Conservation (phyloP, 1,140 invertebrate genomes). For the Hypothenemus hampei region DNA sequence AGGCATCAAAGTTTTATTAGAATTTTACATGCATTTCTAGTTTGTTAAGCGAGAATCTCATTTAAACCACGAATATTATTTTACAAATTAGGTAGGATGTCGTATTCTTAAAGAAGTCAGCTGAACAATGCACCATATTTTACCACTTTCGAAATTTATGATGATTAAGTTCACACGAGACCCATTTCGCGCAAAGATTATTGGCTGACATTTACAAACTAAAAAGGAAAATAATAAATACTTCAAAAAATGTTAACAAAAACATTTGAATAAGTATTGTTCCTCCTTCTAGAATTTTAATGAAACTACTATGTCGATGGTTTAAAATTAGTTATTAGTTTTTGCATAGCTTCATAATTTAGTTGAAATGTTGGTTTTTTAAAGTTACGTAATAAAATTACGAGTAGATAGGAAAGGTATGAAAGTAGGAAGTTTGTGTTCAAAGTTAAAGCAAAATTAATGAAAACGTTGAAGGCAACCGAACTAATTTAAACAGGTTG, state of each 20-base stretch:
- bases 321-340: too few relatives aligned
- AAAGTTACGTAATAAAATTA: too few relatives aligned
- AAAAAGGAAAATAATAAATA: too few relatives aligned
- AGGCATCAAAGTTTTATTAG: slow-evolving; percentile 9
- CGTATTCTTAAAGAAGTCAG: neutral
- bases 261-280: too few relatives aligned
- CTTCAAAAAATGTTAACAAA: too few relatives aligned
- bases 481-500: slow-evolving; percentile 34
- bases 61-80: neutral
- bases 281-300: too few relatives aligned
- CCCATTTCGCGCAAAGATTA: slow-evolving; percentile 2
- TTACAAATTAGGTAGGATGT: slow-evolving; percentile 1
- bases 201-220: too few relatives aligned
- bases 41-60: neutral
- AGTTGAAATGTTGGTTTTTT: too few relatives aligned
- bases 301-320: too few relatives aligned
- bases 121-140: slow-evolving; percentile 16
- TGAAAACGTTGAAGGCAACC: slow-evolving; percentile 28
- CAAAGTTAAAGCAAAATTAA: slow-evolving; percentile 29
- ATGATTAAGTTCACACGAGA: slow-evolving; percentile 9
- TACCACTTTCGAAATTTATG: slow-evolving; percentile 15
- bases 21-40: neutral
- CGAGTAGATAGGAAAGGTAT: neutral
- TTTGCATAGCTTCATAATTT: too few relatives aligned
- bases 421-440: too few relatives aligned